phyloP scores from a whole-genome alignment of 1,140 invertebrate species.

The Papilio dardanus region DNA sequence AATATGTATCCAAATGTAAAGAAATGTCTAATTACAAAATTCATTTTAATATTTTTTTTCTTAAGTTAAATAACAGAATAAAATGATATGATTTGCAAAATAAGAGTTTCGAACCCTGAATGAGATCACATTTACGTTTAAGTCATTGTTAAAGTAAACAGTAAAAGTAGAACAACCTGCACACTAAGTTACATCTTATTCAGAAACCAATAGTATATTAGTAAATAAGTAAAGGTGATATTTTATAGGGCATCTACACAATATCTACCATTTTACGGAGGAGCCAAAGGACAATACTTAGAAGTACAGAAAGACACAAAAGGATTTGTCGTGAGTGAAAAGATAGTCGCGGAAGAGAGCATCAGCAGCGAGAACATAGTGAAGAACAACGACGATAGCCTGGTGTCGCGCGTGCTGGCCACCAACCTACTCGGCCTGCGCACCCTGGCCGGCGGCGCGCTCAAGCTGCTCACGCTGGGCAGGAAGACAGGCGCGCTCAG shows the following conservation, averaged over 20 bases:
- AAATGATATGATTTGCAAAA: too few relatives aligned
- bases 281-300: conserved; percentile 85
- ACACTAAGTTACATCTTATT: background rate
- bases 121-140: background rate
- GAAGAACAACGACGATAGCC: conserved; percentile 67
- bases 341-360: conserved; percentile 73
- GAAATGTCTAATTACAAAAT: too few relatives aligned
- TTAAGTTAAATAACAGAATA: too few relatives aligned
- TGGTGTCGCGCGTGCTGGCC: conserved; percentile 62
- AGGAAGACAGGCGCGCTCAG: conserved; percentile 60
- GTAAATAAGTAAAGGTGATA: background rate
- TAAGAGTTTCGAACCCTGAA: background rate
- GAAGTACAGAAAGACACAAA: conserved; percentile 83
- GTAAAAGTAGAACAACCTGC: background rate
- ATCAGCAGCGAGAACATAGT: conserved; percentile 70
- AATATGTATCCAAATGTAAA: too few relatives aligned
- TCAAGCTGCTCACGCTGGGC: conserved; percentile 65
- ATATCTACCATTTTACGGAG: conserved; percentile 85
- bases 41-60: too few relatives aligned
- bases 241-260: conserved; percentile 54
- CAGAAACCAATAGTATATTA: background rate
- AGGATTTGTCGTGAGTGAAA: conserved; percentile 81
- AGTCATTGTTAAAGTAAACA: background rate
- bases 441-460: conserved; percentile 53
- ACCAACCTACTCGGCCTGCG: conserved; percentile 63